Conservation (phyloP, 2,113 vertebrate genomes). For the Casuarius casuarius region DNA sequence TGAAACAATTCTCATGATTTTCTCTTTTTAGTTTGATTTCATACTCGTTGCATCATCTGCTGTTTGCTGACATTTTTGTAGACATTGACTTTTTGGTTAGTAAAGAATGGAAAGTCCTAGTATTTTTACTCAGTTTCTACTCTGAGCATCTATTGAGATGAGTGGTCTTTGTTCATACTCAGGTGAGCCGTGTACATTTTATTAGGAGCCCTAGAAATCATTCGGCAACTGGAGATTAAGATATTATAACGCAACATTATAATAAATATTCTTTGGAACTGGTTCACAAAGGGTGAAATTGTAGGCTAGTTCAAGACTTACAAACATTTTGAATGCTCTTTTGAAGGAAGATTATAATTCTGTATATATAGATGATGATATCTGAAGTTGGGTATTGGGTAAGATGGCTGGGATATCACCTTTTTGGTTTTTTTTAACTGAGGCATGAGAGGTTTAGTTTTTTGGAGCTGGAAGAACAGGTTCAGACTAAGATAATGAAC, state of each 20-base stretch:
- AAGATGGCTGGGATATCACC: background rate
- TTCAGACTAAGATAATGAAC: background rate
- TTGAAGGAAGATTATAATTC: background rate
- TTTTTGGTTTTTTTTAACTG: background rate
- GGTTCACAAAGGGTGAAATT: background rate
- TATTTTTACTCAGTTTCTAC: background rate
- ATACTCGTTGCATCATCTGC: background rate
- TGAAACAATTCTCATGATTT: background rate
- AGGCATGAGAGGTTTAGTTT: background rate
- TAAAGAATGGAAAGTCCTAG: background rate
- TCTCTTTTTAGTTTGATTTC: background rate
- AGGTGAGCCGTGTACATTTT: background rate
- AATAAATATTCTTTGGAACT: background rate
- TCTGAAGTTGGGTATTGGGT: background rate
- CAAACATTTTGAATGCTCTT: background rate
- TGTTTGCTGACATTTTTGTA: background rate
- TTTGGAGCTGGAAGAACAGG: background rate
- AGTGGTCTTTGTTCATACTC: background rate
- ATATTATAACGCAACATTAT: background rate
- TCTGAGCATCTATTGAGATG: background rate
- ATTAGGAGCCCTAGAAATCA: background rate
- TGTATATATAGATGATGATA: background rate
- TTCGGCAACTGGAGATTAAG: background rate
- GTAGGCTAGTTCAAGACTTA: background rate
- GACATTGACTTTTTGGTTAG: background rate